Percentiles rank a stretch among this genome's conserved stretches.
phyloP scores from a whole-genome alignment of 2,888 invertebrate species.

The Molorchus minor region DNA sequence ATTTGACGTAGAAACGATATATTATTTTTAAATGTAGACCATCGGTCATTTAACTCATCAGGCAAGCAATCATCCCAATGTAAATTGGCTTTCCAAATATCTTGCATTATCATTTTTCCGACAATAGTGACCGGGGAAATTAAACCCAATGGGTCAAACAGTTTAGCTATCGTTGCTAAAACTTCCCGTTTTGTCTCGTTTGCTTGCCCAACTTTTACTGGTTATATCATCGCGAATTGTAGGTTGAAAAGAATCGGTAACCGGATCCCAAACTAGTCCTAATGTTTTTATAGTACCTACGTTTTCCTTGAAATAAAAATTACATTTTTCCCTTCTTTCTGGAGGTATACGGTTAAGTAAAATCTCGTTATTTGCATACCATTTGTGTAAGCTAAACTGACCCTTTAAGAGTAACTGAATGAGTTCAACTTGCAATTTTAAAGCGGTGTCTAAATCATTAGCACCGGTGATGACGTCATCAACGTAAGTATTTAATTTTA shows the following conservation, averaged over 20 bases:
- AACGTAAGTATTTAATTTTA: not conserved
- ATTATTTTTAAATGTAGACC: not conserved
- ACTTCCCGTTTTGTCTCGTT: not conserved
- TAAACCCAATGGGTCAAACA: too few relatives aligned
- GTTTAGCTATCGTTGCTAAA: not conserved
- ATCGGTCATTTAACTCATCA: not conserved
- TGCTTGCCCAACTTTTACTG: too few relatives aligned
- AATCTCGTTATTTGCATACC: not conserved
- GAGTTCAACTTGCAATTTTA: not conserved
- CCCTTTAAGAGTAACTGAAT: not conserved
- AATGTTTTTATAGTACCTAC: not conserved
- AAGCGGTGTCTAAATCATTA: not conserved
- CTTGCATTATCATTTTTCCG: not conserved
- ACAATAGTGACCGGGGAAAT: not conserved
- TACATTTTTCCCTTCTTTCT: not conserved
- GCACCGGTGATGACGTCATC: not conserved
- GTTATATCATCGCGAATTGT: not conserved
- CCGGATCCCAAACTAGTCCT: not conserved
- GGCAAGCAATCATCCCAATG: conserved; percentile 3
- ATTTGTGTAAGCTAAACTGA: not conserved
- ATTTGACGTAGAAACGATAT: not conserved
- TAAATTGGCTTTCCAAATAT: not conserved
- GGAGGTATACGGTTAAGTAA: not conserved
- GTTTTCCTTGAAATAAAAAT: not conserved
- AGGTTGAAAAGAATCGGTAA: not conserved